Evolutionary conservation across 1,140 invertebrate species (phyloP).

Genomic region (Megathymus violae): DNA sequence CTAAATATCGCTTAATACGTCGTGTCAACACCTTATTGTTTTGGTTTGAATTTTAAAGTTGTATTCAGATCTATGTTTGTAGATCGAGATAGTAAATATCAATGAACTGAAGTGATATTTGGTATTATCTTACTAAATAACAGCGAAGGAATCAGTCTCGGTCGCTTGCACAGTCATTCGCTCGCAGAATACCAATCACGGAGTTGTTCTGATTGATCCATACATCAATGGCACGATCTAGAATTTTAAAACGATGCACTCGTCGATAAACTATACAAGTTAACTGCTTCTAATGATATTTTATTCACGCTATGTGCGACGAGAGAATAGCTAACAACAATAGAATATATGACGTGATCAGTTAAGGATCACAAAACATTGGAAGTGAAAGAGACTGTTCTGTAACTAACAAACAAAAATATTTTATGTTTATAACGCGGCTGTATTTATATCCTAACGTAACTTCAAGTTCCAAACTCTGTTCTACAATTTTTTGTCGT

Average conservation of each 20-base stretch:
- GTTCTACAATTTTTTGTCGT: not conserved
- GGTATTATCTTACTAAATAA: slow-evolving; percentile 8
- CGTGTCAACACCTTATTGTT: no score
- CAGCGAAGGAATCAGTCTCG: slow-evolving; percentile 1
- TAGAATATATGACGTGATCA: not conserved
- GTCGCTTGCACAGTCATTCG: slow-evolving; percentile 13
- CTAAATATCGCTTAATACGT: no score
- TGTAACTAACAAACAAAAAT: no score
- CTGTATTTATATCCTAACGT: no score
- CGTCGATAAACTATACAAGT: slow-evolving; percentile 12
- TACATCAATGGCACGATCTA: no score
- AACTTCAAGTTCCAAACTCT: no score
- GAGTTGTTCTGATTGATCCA: slow-evolving; percentile 18
- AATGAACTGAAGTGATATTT: no score
- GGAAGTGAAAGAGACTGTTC: no score
- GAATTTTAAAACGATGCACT: slow-evolving; percentile 10
- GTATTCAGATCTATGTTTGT: no score
- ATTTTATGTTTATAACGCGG: no score
- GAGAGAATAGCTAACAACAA: not conserved
- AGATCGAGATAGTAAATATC: no score
- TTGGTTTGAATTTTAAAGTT: no score
- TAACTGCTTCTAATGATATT: not conserved
- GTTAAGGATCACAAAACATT: not conserved
- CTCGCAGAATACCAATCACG: slow-evolving; percentile 24
- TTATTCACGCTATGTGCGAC: not conserved